Conservation (phyloP, 2,888 invertebrate species). For the Halictus ligatus region DNA sequence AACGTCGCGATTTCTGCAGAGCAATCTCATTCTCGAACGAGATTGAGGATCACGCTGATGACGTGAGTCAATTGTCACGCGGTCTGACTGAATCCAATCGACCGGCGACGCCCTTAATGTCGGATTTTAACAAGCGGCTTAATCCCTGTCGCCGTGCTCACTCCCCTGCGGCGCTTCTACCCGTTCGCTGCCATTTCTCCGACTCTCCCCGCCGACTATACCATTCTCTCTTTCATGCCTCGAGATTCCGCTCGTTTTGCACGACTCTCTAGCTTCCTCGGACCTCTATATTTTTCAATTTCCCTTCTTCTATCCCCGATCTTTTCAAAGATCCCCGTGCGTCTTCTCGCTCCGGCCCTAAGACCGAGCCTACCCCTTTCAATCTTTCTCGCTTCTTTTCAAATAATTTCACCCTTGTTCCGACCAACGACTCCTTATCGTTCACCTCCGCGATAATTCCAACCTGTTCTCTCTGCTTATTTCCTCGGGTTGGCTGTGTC, state of each 20-base stretch:
- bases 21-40: conserved; percentile 60
- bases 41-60: conserved; percentile 69
- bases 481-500: not conserved
- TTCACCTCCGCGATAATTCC: not conserved
- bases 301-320: conserved; percentile 2
- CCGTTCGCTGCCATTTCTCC: not conserved
- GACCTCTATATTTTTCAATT: not conserved
- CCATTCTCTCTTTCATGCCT: conserved; percentile 21
- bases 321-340: not conserved
- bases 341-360: not conserved
- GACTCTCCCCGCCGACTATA: not conserved
- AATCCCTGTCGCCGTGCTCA: conserved; percentile 42
- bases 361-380: not conserved
- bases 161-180: conserved; percentile 6
- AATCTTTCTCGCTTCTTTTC: conserved; percentile 5
- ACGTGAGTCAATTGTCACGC: conserved; percentile 80
- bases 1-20: conserved; percentile 61
- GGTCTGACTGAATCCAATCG: conserved; percentile 79
- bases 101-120: conserved; percentile 75
- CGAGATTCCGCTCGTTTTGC: not conserved
- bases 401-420: not conserved
- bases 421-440: not conserved
- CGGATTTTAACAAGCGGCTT: conserved; percentile 72
- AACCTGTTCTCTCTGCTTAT: not conserved
- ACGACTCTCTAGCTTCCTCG: conserved; percentile 5